These are phyloP conservation scores for Lycophotia porphyrea DNA, from an alignment of 2,888 invertebrate species.

Conservation along the genomic window DNA sequence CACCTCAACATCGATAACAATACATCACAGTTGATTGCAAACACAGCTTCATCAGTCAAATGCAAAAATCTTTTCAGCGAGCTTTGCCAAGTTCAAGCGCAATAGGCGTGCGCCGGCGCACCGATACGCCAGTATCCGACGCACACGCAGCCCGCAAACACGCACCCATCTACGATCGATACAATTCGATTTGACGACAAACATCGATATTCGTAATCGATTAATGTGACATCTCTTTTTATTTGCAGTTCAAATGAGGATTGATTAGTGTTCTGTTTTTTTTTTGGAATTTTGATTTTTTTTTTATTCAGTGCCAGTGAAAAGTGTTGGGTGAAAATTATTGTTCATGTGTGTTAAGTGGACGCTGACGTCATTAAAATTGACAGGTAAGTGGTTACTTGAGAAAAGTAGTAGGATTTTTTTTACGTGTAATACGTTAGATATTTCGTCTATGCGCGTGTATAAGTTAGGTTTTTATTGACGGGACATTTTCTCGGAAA, in stretches of 20 bases:
- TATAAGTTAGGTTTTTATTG: background rate
- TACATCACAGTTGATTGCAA: slow-evolving; percentile 57
- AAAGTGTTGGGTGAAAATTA: slow-evolving; percentile 66
- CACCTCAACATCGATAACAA: slow-evolving; percentile 61
- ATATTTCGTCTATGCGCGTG: background rate
- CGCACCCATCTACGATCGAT: slow-evolving; percentile 74
- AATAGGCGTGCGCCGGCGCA: slow-evolving; percentile 73
- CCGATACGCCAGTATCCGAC: slow-evolving; percentile 81
- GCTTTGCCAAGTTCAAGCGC: slow-evolving; percentile 88
- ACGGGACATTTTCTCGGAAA: background rate
- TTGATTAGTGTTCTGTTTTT: slow-evolving; percentile 37
- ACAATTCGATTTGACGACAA: slow-evolving; percentile 69
- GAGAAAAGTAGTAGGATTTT: slow-evolving; percentile 42
- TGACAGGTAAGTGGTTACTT: slow-evolving; percentile 67
- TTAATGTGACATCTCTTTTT: slow-evolving; percentile 23
- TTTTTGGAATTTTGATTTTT: slow-evolving; percentile 49
- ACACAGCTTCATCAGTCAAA: slow-evolving; percentile 66
- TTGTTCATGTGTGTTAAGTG: slow-evolving; percentile 69
- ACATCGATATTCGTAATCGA: slow-evolving; percentile 64
- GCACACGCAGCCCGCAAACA: slow-evolving; percentile 85
- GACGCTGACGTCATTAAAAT: slow-evolving; percentile 61
- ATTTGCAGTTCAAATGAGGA: slow-evolving; percentile 42
- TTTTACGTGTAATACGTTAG: slow-evolving; percentile 33
- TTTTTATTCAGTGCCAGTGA: slow-evolving; percentile 61
- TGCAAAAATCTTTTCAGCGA: slow-evolving; percentile 83